A percentile compares a stretch with the other conserved stretches of the same genome.
These are phyloP conservation scores for Branchellion lobata DNA, from an alignment of 2,888 invertebrate species.

Conservation along the genomic window DNA sequence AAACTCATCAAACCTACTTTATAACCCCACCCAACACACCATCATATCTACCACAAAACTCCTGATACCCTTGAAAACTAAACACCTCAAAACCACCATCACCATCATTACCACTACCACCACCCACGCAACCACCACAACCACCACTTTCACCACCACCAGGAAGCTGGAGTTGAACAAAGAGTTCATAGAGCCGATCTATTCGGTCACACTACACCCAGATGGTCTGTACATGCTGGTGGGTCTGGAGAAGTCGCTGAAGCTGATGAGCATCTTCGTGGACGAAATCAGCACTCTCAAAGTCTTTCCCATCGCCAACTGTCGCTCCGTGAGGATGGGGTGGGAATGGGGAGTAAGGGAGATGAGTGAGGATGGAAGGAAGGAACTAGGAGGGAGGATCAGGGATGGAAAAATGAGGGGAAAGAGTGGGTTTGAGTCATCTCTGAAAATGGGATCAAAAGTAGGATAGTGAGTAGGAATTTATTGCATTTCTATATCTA, in stretches of 20 bases:
- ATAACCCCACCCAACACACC: neutral
- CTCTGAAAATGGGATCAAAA: too few species aligned
- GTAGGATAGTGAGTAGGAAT: too few species aligned
- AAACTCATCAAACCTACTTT: neutral
- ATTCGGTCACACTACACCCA: conserved; percentile 76
- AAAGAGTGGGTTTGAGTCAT: too few species aligned
- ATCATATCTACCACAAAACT: neutral
- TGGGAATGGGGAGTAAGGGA: neutral
- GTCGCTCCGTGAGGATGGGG: conserved; percentile 63
- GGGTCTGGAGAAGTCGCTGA: conserved; percentile 85
- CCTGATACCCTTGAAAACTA: too few species aligned
- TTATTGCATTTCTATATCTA: too few species aligned
- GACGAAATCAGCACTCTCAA: conserved; percentile 76
- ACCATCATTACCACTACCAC: too few species aligned
- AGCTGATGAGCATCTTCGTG: conserved; percentile 82
- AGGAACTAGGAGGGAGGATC: too few species aligned
- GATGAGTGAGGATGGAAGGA: too few species aligned
- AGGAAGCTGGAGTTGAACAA: conserved; percentile 72
- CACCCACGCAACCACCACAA: too few species aligned
- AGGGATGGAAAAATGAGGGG: too few species aligned
- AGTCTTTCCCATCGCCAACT: conserved; percentile 75
- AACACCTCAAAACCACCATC: too few species aligned
- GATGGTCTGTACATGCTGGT: conserved; percentile 79
- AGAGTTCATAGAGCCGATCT: conserved; percentile 78
- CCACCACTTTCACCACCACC: too few species aligned